Evolutionary conservation across 1,140 invertebrate genomes (phyloP), one percentile per base, ranked within the genome.

Genomic region (Patella vulgata): DNA sequence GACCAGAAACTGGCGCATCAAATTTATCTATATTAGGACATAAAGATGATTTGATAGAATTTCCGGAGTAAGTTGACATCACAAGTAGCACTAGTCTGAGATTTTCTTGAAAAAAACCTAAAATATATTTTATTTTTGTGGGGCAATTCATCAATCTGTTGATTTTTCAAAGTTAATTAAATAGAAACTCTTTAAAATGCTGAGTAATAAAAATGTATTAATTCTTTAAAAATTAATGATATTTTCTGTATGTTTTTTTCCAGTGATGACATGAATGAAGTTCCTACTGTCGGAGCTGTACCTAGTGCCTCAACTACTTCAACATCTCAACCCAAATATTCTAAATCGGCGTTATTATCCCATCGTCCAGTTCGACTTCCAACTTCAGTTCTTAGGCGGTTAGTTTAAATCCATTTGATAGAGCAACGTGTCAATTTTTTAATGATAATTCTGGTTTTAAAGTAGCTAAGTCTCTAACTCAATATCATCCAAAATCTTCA

Each of bases 21-120:
- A 73, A 76, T 36, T 70, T 90, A 40, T 84, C 85, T 77, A 71
- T 91, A 14, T 88, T 91, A 70, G 90, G 90, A 0, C 79, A 85
- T 66, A 81, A 82, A 25, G 85, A 90, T 75, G 85, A 88, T 54
- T 78, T 92, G n/a, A 89, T 89, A 54, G 42, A 40, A 30, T 79
- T 77, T 65, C 63, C 69, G 23, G 75, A 80, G 75, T 78, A 70
- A 74, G 71, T 65, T 11, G 23, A 36, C n/a, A n/a, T n/a, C n/a
- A n/a, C n/a, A n/a, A n/a, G n/a, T n/a, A n/a, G n/a, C n/a, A n/a
- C n/a, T n/a, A n/a, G n/a, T n/a, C n/a, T n/a, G n/a, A n/a, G n/a
- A n/a, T n/a, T 56, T n/a, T 58, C 27, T 62, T 6, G 4, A 3
- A 25, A 27, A 2, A 44, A 5, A 6, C 17, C 25, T 28, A 44